Evolutionary conservation across 2,113 vertebrate species (phyloP).

Genomic region (Callocephalon fimbriatum): DNA sequence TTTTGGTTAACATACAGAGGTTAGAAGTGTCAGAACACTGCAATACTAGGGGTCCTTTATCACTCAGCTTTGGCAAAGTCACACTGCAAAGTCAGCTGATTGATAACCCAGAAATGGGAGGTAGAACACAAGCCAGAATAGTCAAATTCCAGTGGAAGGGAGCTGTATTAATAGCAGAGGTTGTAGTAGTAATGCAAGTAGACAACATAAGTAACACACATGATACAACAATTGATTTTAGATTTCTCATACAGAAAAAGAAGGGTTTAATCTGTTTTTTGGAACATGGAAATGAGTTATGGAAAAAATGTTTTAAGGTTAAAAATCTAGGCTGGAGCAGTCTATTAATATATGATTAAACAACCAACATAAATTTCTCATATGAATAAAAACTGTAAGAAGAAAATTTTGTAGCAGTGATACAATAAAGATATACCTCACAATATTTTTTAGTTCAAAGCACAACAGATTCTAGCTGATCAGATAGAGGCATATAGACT

Average conservation of each 20-base stretch:
- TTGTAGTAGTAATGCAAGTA: not conserved
- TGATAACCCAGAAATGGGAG: not conserved
- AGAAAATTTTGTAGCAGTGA: not conserved
- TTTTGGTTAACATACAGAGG: not conserved
- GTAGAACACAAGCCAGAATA: not conserved
- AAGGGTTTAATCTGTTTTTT: not conserved
- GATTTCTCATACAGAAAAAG: not conserved
- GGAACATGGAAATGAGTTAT: not conserved
- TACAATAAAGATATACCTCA: not conserved
- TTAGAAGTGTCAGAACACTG: not conserved
- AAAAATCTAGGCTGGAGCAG: not conserved
- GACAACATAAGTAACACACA: fast-evolving
- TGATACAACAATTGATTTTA: not conserved
- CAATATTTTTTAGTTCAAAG: not conserved
- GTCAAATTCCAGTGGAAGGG: not conserved
- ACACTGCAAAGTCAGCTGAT: not conserved
- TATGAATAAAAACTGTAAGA: not conserved
- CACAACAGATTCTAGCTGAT: not conserved
- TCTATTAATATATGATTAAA: not conserved
- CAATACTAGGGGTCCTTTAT: not conserved
- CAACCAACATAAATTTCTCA: fast-evolving
- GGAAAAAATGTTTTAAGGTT: not conserved
- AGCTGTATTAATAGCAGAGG: not conserved
- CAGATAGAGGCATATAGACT: not conserved
- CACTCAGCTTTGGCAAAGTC: not conserved